Percentiles rank a stretch among this genome's conserved stretches.
Conservation (phyloP, 2,797 vertebrate genomes). For the Okamejei kenojei region DNA sequence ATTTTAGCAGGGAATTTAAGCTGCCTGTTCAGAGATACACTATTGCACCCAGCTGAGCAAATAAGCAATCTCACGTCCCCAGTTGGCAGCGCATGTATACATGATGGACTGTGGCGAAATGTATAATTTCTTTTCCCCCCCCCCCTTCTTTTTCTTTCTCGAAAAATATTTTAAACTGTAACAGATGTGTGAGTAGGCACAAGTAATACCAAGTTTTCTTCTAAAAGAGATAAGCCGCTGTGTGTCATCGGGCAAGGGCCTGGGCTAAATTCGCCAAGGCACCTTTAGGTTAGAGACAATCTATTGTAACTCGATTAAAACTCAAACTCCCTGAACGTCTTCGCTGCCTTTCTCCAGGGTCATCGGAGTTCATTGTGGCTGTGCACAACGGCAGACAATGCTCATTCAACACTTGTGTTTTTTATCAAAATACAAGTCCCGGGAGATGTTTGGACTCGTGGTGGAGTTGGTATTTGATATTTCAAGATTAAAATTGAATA, state of each 20-base stretch:
- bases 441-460: not conserved
- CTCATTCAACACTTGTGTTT: not conserved
- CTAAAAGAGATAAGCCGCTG: not conserved
- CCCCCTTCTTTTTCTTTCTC: constrained; percentile 19
- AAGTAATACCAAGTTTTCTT: constrained; percentile 59
- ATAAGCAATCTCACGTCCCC: constrained; percentile 70
- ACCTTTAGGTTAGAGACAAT: not conserved
- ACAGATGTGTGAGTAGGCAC: constrained; percentile 70
- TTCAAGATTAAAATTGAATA: not conserved
- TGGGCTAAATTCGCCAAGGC: not conserved
- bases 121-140: constrained; percentile 57
- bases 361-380: no score
- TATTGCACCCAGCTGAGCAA: constrained; percentile 67
- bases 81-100: constrained; percentile 67
- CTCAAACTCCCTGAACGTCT: not conserved
- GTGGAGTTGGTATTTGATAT: no score
- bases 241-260: not conserved
- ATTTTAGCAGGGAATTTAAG: constrained; percentile 32
- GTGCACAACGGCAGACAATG: not conserved
- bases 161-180: constrained; percentile 73
- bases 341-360: not conserved
- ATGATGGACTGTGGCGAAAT: constrained; percentile 70
- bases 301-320: not conserved
- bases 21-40: constrained; percentile 60
- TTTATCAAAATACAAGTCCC: no score